These are phyloP conservation scores for Coelopa frigida DNA, from an alignment of 1,140 invertebrate genomes.

Conservation along the genomic window DNA sequence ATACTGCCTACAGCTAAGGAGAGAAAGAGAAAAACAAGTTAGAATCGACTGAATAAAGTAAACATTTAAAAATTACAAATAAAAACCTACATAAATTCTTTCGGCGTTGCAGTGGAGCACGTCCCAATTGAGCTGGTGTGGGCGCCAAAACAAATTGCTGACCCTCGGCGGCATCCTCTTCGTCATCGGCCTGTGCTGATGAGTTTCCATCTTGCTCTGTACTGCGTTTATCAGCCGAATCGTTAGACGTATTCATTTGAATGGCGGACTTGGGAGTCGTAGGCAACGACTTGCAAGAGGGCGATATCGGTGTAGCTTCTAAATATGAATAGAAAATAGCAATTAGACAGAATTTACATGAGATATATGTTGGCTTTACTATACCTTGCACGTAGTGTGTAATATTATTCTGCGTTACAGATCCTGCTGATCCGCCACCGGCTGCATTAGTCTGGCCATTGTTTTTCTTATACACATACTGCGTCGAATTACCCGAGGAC, in stretches of 20 bases:
- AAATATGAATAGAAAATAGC: conserved; percentile 13
- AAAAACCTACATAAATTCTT: conserved; percentile 37
- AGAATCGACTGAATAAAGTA: background rate
- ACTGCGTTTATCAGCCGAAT: conserved; percentile 22
- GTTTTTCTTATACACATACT: conserved; percentile 35
- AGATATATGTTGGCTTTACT: background rate
- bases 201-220: conserved; percentile 8
- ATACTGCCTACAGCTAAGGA: conserved; percentile 3
- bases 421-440: conserved; percentile 7
- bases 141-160: conserved; percentile 77
- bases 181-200: conserved; percentile 32
- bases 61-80: background rate
- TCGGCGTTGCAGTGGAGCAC: conserved; percentile 71
- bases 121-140: conserved; percentile 84
- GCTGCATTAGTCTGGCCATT: conserved; percentile 19
- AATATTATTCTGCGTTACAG: conserved; percentile 29
- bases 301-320: conserved; percentile 28
- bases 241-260: conserved; percentile 32
- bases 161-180: conserved; percentile 46
- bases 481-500: conserved; percentile 10
- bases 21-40: background rate
- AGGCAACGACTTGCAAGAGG: conserved; percentile 32
- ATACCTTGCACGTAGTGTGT: conserved; percentile 23
- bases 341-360: background rate
- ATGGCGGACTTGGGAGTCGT: conserved; percentile 37